phyloP scores from a whole-genome alignment of 2,888 invertebrate genomes.

The Ormia ochracea region DNA sequence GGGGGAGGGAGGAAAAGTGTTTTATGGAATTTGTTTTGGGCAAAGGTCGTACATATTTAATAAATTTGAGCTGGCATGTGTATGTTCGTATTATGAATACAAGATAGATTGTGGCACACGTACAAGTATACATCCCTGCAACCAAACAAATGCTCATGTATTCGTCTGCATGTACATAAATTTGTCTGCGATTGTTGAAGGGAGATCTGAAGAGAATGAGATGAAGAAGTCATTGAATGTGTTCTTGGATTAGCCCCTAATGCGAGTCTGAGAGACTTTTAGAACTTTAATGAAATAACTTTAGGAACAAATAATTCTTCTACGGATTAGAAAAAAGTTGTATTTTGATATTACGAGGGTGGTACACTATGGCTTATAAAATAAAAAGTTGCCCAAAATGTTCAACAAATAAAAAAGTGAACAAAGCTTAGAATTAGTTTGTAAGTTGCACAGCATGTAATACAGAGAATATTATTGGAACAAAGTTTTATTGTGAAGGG shows the following conservation, averaged over 20 bases:
- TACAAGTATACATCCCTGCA: background rate
- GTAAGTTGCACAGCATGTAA: too few relatives aligned
- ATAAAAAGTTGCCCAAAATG: too few relatives aligned
- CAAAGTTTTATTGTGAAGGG: too few relatives aligned
- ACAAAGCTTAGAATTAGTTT: too few relatives aligned
- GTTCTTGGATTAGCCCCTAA: background rate
- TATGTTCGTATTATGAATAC: background rate
- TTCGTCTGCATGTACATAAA: background rate
- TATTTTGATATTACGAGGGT: background rate
- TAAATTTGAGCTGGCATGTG: slow-evolving; percentile 38
- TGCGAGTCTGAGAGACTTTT: background rate
- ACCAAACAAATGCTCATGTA: background rate
- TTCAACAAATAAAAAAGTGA: too few relatives aligned
- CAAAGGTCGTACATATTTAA: slow-evolving; percentile 49
- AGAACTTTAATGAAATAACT: slow-evolving; percentile 31
- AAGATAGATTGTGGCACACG: too few relatives aligned
- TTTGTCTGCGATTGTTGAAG: background rate
- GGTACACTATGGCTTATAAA: background rate
- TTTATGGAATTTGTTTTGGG: slow-evolving; percentile 1
- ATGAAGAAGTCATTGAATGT: background rate
- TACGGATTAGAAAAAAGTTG: background rate
- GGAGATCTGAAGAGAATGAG: background rate
- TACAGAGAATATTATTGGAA: too few relatives aligned
- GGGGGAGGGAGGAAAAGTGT: background rate
- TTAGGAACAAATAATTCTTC: background rate